Evolutionary conservation across 2,797 vertebrate species (phyloP), one percentile per base, ranked within the genome.

Genomic region (Pelochelys cantorii): DNA sequence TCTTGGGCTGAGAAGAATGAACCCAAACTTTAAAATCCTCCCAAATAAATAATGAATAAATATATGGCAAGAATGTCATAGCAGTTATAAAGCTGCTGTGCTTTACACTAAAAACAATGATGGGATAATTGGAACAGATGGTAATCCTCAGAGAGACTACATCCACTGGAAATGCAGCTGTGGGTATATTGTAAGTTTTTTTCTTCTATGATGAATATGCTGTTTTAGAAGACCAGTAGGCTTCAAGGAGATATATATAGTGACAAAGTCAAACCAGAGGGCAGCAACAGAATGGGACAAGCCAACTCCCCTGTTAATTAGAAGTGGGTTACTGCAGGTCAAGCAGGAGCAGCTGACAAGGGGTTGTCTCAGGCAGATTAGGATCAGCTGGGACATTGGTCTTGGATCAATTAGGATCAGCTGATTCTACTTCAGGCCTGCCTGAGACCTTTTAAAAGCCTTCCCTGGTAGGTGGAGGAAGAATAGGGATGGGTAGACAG

Each of bases 61-160:
- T 85, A 71, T 56, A 77, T 1, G 37, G 82, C 80, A 90, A 89
- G 82, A 96, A 77, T 95, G 97, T 97, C 92, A 88, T 54, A 89
- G 90, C 27, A 31, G 87, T 95, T 94, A 94, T 95, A 97, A 97
- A 97, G 91, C 95, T 97, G 96, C 94, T 93, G 92, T 86, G 59
- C 55, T 96, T 96, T 95, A 97, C 97, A 97, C 86, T 77, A 89
- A 93, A 94, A 97, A 97, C 97, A 97, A 95, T 94, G 96, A 96
- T 95, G 86, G 90, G 95, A 88, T 97, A 97, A 97, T 97, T 97
- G 95, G 90, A 97, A 96, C 98, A 98, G 97, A 97, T 97, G 97
- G 97, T 84, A 96, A 79, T 57, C 74, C 93, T 97, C 93, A 90
- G 84, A 96, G 75, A 93, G 55, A 96, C 83, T 84, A 87, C 79